Evolutionary conservation across 2,888 invertebrate species (phyloP).

Genomic region (Scelioninae gen. 1): DNA sequence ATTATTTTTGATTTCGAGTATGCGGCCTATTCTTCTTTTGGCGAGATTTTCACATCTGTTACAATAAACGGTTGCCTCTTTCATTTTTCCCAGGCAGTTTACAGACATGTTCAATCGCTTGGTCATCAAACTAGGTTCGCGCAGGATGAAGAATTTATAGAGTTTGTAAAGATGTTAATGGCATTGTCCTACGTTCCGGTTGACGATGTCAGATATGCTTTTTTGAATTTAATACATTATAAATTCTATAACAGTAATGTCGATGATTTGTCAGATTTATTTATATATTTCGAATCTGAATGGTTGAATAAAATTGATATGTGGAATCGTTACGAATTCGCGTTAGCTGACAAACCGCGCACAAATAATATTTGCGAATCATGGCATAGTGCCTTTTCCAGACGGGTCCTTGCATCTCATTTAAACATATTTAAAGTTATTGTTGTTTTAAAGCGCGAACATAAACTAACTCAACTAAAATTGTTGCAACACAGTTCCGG

Average conservation of each 20-base stretch:
- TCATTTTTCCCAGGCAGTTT: slow-evolving; percentile 7
- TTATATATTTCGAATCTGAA: neutral
- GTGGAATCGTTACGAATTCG: too few relatives aligned
- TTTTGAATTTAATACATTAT: neutral
- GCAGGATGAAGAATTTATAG: neutral
- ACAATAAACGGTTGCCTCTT: neutral
- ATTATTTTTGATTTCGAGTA: slow-evolving; percentile 20
- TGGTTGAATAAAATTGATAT: too few relatives aligned
- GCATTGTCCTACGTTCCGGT: neutral
- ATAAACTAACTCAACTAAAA: too few relatives aligned
- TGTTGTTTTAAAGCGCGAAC: too few relatives aligned
- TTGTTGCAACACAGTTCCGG: too few relatives aligned
- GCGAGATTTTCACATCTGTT: neutral
- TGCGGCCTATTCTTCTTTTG: neutral
- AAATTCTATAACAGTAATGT: neutral
- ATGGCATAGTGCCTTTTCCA: too few relatives aligned
- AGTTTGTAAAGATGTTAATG: slow-evolving; percentile 7
- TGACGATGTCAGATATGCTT: slow-evolving; percentile 1
- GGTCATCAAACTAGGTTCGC: neutral
- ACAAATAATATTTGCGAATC: too few relatives aligned
- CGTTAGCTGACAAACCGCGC: too few relatives aligned
- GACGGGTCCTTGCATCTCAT: too few relatives aligned
- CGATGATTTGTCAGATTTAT: neutral
- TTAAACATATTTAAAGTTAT: too few relatives aligned
- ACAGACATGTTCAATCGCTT: slow-evolving; percentile 3